Evolutionary conservation across 2,888 invertebrate species (phyloP).

Genomic region (Scaptomyza reducta): DNA sequence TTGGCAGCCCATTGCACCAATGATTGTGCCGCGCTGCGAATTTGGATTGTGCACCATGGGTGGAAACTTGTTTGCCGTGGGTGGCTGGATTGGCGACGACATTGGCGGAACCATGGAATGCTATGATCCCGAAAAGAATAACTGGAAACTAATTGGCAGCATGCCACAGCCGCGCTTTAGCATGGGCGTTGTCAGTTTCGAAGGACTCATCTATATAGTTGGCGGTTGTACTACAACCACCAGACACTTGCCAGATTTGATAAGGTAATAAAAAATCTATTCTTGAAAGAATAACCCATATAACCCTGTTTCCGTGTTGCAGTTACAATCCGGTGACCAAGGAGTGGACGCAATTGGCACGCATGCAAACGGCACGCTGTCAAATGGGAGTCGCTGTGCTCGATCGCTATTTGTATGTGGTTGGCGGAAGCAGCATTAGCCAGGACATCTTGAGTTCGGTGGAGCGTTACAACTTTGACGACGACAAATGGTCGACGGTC

Average conservation of each 20-base stretch:
- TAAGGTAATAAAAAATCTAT: slow-evolving; percentile 80
- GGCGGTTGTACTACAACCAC: slow-evolving; percentile 94
- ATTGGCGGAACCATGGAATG: slow-evolving; percentile 95
- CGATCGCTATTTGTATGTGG: slow-evolving; percentile 92
- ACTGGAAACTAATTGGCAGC: slow-evolving; percentile 91
- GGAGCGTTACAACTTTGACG: slow-evolving; percentile 86
- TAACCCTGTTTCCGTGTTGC: neutral
- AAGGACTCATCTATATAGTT: slow-evolving; percentile 91
- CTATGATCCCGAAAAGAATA: slow-evolving; percentile 91
- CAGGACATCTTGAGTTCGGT: slow-evolving; percentile 92
- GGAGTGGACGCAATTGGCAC: slow-evolving; percentile 91
- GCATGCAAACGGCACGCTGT: slow-evolving; percentile 92
- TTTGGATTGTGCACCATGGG: slow-evolving; percentile 94
- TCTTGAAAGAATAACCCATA: neutral
- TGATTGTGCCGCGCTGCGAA: slow-evolving; percentile 94
- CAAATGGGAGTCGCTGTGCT: slow-evolving; percentile 96
- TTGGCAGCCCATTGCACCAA: slow-evolving; percentile 88
- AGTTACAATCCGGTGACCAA: slow-evolving; percentile 92
- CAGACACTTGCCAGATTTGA: slow-evolving; percentile 91
- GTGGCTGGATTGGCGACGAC: slow-evolving; percentile 97
- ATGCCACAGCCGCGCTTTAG: slow-evolving; percentile 94
- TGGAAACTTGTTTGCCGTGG: slow-evolving; percentile 93
- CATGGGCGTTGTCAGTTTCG: slow-evolving; percentile 93
- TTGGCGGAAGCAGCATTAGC: slow-evolving; percentile 94
- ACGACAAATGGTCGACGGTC: slow-evolving; percentile 90